phyloP scores from a whole-genome alignment of 2,113 vertebrate genomes.

The Rana temporaria region DNA sequence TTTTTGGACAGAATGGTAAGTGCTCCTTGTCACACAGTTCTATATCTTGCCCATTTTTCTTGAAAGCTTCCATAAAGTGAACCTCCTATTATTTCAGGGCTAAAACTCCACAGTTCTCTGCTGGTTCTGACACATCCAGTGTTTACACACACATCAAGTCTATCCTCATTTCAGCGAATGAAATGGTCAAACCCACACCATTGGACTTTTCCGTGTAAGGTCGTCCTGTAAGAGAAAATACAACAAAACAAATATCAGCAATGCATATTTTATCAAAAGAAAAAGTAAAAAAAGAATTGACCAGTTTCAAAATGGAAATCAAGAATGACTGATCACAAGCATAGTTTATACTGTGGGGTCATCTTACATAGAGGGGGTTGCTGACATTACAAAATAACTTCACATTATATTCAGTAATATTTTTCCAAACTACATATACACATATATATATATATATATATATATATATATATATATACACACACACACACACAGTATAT shows the following conservation, averaged over 20 bases:
- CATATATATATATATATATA: too few species aligned
- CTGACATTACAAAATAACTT: too few species aligned
- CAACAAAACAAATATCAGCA: not conserved
- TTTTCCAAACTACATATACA: too few species aligned
- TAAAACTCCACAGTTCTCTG: not conserved
- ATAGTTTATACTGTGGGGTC: too few species aligned
- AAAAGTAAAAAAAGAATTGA: not conserved
- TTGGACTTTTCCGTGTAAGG: conserved; percentile 58
- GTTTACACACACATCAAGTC: not conserved
- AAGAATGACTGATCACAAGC: too few species aligned
- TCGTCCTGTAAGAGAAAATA: conserved; percentile 55
- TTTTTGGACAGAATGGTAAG: not conserved
- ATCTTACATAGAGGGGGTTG: too few species aligned
- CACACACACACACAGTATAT: too few species aligned
- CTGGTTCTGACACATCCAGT: not conserved
- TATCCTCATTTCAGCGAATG: not conserved
- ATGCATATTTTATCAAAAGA: too few species aligned
- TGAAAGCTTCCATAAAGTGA: not conserved
- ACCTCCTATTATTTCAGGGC: not conserved
- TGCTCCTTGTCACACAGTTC: not conserved
- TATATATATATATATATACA: too few species aligned
- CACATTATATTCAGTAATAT: too few species aligned
- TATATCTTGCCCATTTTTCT: not conserved
- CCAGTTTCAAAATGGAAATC: too few species aligned
- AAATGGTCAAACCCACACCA: conserved; percentile 62